These are phyloP conservation scores for Phodopus roborovskii DNA, from an alignment of 2,113 vertebrate species.

Conservation along the genomic window DNA sequence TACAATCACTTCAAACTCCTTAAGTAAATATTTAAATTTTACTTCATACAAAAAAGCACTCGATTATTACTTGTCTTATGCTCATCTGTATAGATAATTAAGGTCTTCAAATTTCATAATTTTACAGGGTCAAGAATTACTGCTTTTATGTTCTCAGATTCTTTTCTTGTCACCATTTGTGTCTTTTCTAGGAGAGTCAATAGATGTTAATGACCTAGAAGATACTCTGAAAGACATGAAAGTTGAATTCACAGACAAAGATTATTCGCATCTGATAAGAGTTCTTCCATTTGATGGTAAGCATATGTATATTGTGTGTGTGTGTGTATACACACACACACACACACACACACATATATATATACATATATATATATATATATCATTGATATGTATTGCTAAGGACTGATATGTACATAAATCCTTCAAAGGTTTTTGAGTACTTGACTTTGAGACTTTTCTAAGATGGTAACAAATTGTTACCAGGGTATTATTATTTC, in stretches of 20 bases:
- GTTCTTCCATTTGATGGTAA: slow-evolving; percentile 59
- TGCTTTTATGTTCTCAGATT: slow-evolving; percentile 14
- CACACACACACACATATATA: too few species aligned
- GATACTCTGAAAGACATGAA: slow-evolving; percentile 43
- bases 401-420: background rate
- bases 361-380: too few species aligned
- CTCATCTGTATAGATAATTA: slow-evolving; percentile 87
- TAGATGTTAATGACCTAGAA: slow-evolving; percentile 35
- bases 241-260: slow-evolving; percentile 56
- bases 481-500: background rate
- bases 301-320: background rate
- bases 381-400: background rate
- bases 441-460: background rate
- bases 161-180: background rate
- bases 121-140: slow-evolving; percentile 78
- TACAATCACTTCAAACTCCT: slow-evolving; percentile 80
- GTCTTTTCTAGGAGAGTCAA: slow-evolving; percentile 25
- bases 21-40: slow-evolving; percentile 80
- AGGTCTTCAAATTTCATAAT: slow-evolving; percentile 82
- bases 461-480: slow-evolving; percentile 15
- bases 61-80: slow-evolving; percentile 84
- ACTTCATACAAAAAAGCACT: slow-evolving; percentile 88
- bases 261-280: slow-evolving; percentile 43
- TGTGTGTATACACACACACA: too few species aligned
- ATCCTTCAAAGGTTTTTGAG: background rate